phyloP scores from a whole-genome alignment of 2,113 vertebrate species.

The Neogale vison region DNA sequence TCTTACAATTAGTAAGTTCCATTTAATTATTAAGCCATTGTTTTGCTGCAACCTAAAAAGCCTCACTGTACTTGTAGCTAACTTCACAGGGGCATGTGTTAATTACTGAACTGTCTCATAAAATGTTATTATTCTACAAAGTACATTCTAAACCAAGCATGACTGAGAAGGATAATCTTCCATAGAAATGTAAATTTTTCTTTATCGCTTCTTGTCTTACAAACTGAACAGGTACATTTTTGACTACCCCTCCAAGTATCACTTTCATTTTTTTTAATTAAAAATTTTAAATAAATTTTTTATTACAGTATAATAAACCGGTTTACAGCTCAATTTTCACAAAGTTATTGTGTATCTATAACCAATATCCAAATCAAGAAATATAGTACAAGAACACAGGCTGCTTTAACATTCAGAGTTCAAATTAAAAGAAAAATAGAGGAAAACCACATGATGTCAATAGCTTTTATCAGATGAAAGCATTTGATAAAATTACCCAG shows the following conservation, averaged over 20 bases:
- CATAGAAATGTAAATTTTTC: background rate
- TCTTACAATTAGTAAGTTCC: background rate
- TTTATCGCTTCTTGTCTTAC: background rate
- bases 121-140: background rate
- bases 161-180: background rate
- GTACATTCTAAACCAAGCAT: background rate
- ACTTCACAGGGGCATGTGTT: background rate
- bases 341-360: background rate
- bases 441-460: background rate
- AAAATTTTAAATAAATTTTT: background rate
- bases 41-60: constrained; percentile 3
- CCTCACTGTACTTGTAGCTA: background rate
- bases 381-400: background rate
- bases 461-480: background rate
- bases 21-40: background rate
- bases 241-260: background rate
- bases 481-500: background rate
- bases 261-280: background rate
- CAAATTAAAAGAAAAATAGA: background rate
- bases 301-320: background rate
- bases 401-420: background rate
- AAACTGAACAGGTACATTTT: background rate
- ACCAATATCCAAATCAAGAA: background rate
- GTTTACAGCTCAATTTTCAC: background rate
- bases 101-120: background rate